phyloP scores from a whole-genome alignment of 2,797 vertebrate genomes.

The Melopsittacus undulatus region DNA sequence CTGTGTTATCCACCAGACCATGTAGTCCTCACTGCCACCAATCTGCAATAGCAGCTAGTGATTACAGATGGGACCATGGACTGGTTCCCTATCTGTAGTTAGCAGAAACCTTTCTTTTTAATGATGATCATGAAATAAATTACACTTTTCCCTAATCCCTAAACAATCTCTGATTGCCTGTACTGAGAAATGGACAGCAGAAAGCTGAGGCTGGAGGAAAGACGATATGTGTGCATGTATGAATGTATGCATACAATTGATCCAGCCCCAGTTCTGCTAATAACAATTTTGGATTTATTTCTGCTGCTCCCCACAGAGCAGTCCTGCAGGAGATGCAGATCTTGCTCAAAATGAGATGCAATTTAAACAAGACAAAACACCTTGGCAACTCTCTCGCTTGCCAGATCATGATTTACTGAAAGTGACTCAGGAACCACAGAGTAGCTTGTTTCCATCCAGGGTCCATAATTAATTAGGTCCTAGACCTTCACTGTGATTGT shows the following conservation, averaged over 20 bases:
- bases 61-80: conserved; percentile 28
- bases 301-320: conserved; percentile 19
- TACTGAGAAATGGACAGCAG: conserved; percentile 4
- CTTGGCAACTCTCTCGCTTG: conserved; percentile 32
- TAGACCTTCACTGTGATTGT: conserved; percentile 4
- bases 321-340: conserved; percentile 51
- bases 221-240: background rate
- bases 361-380: conserved; percentile 62
- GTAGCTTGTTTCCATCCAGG: conserved; percentile 27
- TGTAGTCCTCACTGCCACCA: background rate
- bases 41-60: background rate
- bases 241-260: background rate
- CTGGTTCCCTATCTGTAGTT: conserved; percentile 14
- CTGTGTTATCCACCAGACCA: background rate
- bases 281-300: conserved; percentile 48
- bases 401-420: conserved; percentile 61
- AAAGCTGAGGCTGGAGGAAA: background rate
- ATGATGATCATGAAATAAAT: conserved; percentile 58
- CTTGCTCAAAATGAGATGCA: conserved; percentile 53
- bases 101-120: conserved; percentile 48
- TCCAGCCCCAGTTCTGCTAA: background rate
- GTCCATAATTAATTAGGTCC: conserved; percentile 61
- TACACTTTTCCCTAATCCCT: conserved; percentile 30
- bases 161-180: conserved; percentile 14
- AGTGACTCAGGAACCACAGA: conserved; percentile 55